phyloP scores from a whole-genome alignment of 2,113 vertebrate species.

The Microcebus lehilahytsara region DNA sequence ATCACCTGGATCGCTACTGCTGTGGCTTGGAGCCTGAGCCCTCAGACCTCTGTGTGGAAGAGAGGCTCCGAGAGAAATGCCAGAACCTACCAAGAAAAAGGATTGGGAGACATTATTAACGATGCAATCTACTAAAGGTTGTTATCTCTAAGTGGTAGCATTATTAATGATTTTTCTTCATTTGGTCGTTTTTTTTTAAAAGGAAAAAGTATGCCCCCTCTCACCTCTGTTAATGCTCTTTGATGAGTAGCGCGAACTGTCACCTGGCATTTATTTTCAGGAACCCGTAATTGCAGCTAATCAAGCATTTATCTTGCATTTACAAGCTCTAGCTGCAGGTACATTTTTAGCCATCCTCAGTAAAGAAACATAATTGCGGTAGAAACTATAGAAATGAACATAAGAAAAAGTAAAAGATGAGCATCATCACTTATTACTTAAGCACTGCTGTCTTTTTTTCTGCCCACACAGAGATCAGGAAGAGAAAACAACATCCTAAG shows the following conservation, averaged over 20 bases:
- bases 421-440: not conserved
- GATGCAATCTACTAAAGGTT: not conserved
- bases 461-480: not conserved
- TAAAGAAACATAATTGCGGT: slow-evolving; percentile 61
- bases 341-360: slow-evolving; percentile 63
- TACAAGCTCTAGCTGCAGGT: slow-evolving; percentile 36
- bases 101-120: not conserved
- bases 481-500: slow-evolving; percentile 8
- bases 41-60: slow-evolving; percentile 91
- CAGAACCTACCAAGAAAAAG: slow-evolving; percentile 77
- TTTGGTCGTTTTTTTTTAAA: slow-evolving; percentile 47
- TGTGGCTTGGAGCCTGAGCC: slow-evolving; percentile 93
- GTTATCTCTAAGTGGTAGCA: slow-evolving; percentile 24
- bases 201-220: not conserved
- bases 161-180: slow-evolving; percentile 24
- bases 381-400: slow-evolving; percentile 52
- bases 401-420: slow-evolving; percentile 41
- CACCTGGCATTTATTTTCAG: slow-evolving; percentile 68
- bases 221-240: slow-evolving; percentile 44
- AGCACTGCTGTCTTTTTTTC: slow-evolving; percentile 1
- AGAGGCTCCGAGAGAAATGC: slow-evolving; percentile 90
- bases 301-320: slow-evolving; percentile 69
- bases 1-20: slow-evolving; percentile 94
- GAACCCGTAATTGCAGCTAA: slow-evolving; percentile 70
- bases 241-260: slow-evolving; percentile 42